Percentiles rank a stretch among this genome's conserved stretches.
Conservation (phyloP, 2,797 vertebrate genomes). For the Streptopelia turtur region DNA sequence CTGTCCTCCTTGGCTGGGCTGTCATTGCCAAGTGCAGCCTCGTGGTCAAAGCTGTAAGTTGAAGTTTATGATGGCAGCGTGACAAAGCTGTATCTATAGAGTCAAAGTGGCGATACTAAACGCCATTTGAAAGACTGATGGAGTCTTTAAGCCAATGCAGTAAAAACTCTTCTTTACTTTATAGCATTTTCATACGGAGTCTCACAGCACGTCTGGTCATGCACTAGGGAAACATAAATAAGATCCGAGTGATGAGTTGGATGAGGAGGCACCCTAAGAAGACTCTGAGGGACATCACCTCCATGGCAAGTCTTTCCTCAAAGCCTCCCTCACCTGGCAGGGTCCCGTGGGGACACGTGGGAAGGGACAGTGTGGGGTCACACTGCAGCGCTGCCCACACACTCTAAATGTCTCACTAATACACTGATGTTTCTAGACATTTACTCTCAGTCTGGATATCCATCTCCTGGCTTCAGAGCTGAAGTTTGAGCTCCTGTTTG, state of each 20-base stretch:
- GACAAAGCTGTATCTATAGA: constrained; percentile 41
- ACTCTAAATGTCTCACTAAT: neutral
- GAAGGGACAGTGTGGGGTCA: neutral
- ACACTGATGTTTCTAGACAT: neutral
- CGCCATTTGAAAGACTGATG: constrained; percentile 60
- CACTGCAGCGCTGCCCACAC: rapidly evolving
- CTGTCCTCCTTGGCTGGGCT: neutral
- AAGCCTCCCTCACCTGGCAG: neutral
- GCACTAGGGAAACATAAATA: constrained; percentile 24
- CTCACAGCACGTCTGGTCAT: neutral
- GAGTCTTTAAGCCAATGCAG: constrained; percentile 2
- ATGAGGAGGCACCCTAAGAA: neutral
- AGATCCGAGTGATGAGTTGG: neutral
- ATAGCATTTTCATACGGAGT: constrained; percentile 24
- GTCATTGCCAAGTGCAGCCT: constrained; percentile 1
- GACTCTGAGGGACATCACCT: neutral
- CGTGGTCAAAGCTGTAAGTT: constrained; percentile 30
- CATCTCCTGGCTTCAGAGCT: neutral
- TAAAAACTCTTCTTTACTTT: constrained; percentile 32
- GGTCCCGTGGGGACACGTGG: rapidly evolving
- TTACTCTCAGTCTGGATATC: neutral
- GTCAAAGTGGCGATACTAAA: constrained; percentile 54
- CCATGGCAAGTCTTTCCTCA: neutral
- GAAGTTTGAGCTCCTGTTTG: neutral
- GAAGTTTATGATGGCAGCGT: constrained; percentile 48